A percentile compares a stretch with the other conserved stretches of the same genome.
phyloP scores from a whole-genome alignment of 1,140 invertebrate species.

The Melipona quadrifasciata region DNA sequence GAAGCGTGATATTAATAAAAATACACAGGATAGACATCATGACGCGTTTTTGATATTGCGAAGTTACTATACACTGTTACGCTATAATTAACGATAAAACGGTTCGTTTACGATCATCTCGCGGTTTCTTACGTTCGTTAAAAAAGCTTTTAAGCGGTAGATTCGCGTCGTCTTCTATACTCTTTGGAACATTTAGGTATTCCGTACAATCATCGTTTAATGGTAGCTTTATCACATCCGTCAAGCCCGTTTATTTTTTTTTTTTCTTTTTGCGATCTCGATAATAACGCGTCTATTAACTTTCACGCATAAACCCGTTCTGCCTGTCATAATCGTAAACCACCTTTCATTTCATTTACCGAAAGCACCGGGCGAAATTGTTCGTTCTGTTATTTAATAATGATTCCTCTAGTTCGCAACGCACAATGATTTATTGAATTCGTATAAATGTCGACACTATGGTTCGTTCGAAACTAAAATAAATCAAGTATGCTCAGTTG shows the following conservation, averaged over 20 bases:
- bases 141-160: constrained; percentile 28
- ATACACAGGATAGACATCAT: neutral
- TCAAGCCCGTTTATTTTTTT: constrained; percentile 22
- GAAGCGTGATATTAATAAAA: neutral
- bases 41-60: neutral
- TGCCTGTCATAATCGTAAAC: constrained; percentile 1
- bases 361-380: neutral
- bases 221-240: constrained; percentile 26
- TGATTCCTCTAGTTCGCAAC: neutral
- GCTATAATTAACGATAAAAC: neutral
- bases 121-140: neutral
- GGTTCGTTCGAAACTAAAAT: neutral
- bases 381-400: too few relatives aligned
- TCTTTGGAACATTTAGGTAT: neutral
- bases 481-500: neutral
- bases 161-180: constrained; percentile 13
- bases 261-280: constrained; percentile 26
- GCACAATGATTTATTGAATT: neutral
- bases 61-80: neutral
- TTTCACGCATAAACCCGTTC: neutral
- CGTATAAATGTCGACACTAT: neutral
- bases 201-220: constrained; percentile 34
- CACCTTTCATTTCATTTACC: too few relatives aligned
- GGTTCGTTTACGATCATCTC: neutral
- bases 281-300: constrained; percentile 21